phyloP scores from a whole-genome alignment of 2,797 vertebrate genomes.

The Onychomys leucogaster region DNA sequence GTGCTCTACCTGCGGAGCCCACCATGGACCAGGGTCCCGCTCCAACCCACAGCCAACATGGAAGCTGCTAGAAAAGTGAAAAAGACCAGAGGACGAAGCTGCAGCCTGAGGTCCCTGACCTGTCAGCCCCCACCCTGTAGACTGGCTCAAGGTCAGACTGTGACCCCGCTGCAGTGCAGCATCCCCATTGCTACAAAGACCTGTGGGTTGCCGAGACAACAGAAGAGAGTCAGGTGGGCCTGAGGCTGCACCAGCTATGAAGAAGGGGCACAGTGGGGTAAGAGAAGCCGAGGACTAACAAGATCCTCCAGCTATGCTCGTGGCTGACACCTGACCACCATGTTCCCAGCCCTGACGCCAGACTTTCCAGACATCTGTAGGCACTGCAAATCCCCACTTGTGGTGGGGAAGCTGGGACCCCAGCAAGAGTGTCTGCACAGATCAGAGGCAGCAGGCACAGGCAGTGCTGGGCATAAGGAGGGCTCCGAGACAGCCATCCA shows the following conservation, averaged over 20 bases:
- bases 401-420: not conserved
- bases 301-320: not conserved
- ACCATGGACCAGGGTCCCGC: not conserved
- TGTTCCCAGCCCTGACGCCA: not conserved
- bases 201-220: not conserved
- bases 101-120: not conserved
- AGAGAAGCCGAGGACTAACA: not conserved
- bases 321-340: not conserved
- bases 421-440: not conserved
- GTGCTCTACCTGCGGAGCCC: not conserved
- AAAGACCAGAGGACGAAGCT: conserved; percentile 22
- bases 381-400: not conserved
- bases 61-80: conserved; percentile 22
- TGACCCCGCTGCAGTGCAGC: not conserved
- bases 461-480: not conserved
- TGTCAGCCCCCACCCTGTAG: not conserved
- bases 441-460: not conserved
- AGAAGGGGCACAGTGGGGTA: not conserved
- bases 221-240: conserved; percentile 23
- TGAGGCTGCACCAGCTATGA: not conserved
- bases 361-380: not conserved
- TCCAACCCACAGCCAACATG: not conserved
- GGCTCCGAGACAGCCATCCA: not conserved
- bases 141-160: not conserved
- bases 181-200: not conserved